Percentiles rank a stretch among this genome's conserved stretches.
Evolutionary conservation across 2,797 vertebrate species (phyloP).

Genomic region (Loriculus beryllinus): DNA sequence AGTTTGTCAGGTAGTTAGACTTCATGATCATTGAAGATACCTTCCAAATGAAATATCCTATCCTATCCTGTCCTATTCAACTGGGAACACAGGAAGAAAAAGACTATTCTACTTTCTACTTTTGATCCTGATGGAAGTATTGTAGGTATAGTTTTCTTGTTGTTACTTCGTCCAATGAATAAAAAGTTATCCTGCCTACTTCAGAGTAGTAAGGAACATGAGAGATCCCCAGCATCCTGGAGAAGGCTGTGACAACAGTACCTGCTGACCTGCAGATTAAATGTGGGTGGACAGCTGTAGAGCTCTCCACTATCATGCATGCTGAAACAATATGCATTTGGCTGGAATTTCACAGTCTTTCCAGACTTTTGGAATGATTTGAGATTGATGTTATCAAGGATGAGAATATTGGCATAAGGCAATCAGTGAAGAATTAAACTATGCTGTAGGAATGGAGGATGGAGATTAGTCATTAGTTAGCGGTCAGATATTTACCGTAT

Average conservation of each 20-base stretch:
- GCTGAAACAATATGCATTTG: rapidly evolving
- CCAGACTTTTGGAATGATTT: background rate
- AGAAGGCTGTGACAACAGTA: background rate
- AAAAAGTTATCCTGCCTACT: background rate
- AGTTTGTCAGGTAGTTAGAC: background rate
- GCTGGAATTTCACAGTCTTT: background rate
- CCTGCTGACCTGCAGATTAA: background rate
- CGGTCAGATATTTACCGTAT: background rate
- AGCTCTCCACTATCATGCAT: background rate
- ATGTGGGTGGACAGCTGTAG: background rate
- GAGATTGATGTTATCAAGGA: background rate
- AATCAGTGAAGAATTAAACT: background rate
- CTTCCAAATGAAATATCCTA: background rate
- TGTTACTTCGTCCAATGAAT: background rate
- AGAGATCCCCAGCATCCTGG: background rate
- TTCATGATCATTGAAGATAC: background rate
- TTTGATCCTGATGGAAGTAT: background rate
- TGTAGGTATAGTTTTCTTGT: background rate
- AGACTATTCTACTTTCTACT: background rate
- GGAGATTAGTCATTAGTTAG: background rate
- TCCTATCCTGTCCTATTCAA: background rate
- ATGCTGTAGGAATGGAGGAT: background rate
- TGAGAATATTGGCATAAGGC: background rate
- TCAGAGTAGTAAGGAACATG: background rate
- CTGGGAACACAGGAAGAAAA: background rate